These are phyloP conservation scores for Sebastes taczanowskii DNA, from an alignment of 2,797 vertebrate species.

Conservation along the genomic window DNA sequence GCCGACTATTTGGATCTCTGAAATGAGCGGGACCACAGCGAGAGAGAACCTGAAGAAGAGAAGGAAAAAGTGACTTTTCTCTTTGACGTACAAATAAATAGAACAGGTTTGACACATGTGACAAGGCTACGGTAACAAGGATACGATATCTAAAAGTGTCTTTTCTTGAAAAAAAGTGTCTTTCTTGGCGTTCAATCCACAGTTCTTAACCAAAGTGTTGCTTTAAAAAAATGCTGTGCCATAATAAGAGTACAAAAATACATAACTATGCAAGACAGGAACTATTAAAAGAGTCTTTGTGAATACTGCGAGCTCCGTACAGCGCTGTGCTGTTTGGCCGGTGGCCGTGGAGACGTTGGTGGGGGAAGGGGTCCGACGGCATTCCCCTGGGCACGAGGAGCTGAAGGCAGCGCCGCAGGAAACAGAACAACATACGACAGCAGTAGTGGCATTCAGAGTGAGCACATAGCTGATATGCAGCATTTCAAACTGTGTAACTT, in stretches of 20 bases:
- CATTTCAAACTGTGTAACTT: not conserved
- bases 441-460: constrained; percentile 25
- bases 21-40: constrained; percentile 22
- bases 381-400: not conserved
- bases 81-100: constrained; percentile 64
- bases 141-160: constrained; percentile 37
- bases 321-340: constrained; percentile 31
- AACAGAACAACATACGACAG: not conserved
- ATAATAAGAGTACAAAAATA: constrained; percentile 74
- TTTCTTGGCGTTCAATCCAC: constrained; percentile 40
- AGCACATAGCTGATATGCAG: not conserved
- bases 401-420: constrained; percentile 7
- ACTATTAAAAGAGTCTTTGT: constrained; percentile 55
- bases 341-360: not conserved
- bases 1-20: not conserved
- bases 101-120: constrained; percentile 32
- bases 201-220: constrained; percentile 58
- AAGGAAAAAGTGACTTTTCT: constrained; percentile 1
- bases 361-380: not conserved
- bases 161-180: constrained; percentile 41
- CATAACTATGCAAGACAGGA: constrained; percentile 56
- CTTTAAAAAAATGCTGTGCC: constrained; percentile 63
- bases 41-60: constrained; percentile 32
- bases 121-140: constrained; percentile 21
- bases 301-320: constrained; percentile 43